Conservation (phyloP, 1,140 invertebrate genomes). For the Leptopilina boulardi region DNA sequence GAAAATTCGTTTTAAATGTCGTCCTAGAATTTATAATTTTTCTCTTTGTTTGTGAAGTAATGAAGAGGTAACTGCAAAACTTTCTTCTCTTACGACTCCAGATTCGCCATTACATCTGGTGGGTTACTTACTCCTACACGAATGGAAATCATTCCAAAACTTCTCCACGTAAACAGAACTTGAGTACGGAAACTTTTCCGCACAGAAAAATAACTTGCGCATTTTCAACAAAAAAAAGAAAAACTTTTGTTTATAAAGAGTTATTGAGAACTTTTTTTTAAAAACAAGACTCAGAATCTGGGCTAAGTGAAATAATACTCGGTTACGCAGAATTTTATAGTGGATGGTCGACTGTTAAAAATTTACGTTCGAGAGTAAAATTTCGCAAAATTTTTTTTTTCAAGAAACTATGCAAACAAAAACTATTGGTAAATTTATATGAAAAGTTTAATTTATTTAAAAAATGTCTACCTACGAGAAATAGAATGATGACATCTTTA, state of each 20-base stretch:
- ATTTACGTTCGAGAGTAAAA: background rate
- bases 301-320: background rate
- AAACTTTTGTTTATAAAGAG: background rate
- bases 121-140: background rate
- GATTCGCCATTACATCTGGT: background rate
- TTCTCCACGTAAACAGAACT: background rate
- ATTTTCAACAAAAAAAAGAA: background rate
- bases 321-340: background rate
- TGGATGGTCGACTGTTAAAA: background rate
- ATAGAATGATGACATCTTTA: no score
- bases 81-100: constrained; percentile 2
- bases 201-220: background rate
- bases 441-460: no score
- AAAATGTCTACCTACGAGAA: no score
- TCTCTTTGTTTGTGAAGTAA: background rate
- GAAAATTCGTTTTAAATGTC: constrained; percentile 19
- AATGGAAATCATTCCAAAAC: background rate
- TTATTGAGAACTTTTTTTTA: constrained; percentile 3
- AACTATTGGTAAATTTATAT: no score
- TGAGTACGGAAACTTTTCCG: background rate
- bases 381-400: background rate
- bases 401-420: no score
- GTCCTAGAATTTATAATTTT: constrained; percentile 21
- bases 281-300: background rate
- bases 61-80: constrained; percentile 6